A percentile compares a stretch with the other conserved stretches of the same genome.
Evolutionary conservation across 2,888 invertebrate species (phyloP).

Genomic region (Nemotelus pantherinus): DNA sequence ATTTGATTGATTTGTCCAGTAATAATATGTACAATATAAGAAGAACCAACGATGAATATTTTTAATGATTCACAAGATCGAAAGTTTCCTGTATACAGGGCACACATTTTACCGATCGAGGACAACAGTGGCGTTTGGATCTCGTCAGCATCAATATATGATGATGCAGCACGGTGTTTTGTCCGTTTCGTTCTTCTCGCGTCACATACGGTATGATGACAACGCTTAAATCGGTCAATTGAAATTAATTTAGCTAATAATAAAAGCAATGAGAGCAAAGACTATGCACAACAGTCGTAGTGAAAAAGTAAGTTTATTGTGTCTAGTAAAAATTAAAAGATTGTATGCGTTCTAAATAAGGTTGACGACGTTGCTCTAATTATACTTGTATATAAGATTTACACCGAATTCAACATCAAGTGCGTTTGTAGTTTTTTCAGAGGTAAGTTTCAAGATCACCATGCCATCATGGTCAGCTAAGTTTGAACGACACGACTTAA

Average conservation of each 20-base stretch:
- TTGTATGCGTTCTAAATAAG: too few species aligned
- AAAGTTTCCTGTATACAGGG: conserved; percentile 25
- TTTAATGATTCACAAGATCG: conserved; percentile 29
- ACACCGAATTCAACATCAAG: too few species aligned
- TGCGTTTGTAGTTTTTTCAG: too few species aligned
- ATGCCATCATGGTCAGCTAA: too few species aligned
- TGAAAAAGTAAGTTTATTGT: too few species aligned
- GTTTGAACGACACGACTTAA: too few species aligned
- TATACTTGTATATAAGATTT: too few species aligned
- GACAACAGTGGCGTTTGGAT: not conserved
- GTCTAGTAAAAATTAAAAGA: too few species aligned
- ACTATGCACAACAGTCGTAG: too few species aligned
- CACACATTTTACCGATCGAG: not conserved
- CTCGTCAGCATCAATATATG: not conserved
- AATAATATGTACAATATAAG: not conserved
- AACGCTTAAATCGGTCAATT: conserved; percentile 28
- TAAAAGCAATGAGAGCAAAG: not conserved
- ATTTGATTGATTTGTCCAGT: not conserved
- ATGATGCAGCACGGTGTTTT: too few species aligned
- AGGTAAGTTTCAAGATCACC: too few species aligned
- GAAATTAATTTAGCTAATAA: conserved; percentile 38
- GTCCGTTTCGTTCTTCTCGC: not conserved
- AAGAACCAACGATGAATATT: conserved; percentile 6
- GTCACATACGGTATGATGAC: not conserved
- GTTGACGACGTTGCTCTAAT: too few species aligned